Base-by-base conservation (phyloP, 2,113 vertebrate species). In the Gavialis gangeticus region DNA sequence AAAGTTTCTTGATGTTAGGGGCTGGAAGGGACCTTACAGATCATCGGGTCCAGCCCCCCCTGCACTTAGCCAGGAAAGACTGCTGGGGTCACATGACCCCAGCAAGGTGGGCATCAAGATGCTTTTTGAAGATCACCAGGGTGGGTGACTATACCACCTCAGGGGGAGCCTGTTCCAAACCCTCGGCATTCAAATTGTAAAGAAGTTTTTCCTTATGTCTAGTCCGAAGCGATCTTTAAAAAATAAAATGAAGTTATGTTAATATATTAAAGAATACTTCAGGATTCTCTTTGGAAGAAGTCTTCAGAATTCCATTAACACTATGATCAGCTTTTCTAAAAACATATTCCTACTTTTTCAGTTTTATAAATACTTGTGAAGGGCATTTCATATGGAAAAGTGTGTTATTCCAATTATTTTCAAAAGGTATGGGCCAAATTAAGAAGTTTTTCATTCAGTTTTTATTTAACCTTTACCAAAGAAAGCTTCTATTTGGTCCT, bases 171-270 rank as follows among this genome's bases (percentile, higher is more conserved):
- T 46, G 46, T 46, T 46, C 46, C 46, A 46, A 46, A 46, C 46
- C 46, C 9, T 46, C 7, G 46, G 46, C 46, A 46, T 46, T 46
- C 46, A 9, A 46, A 46, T 46, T 46, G 46, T 46, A 46, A 46
- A 46, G 46, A 46, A 46, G 46, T 46, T 46, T 46, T 46, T 46
- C 46, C 46, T 46, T 46, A 9, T 46, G 46, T 46, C 46, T 46
- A 46, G 46, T 46, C 46, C 9, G 46, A 46, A 46, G 46, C 46
- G 46, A 46, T 46, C 46, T 46, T 46, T 46, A 46, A 46, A 46
- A 46, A 82, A n/a, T 54, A 88, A 91, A 94, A 60, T 92, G 19
- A 91, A 95, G 90, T 87, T 46, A 59, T 12, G 85, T 66, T 92
- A 4, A 63, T 27, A 92, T 78, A 90, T 82, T 91, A 80, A 88